Percentiles rank a stretch among this genome's conserved stretches.
Conservation (phyloP, 2,888 invertebrate species). For the Andrena bucephala region DNA sequence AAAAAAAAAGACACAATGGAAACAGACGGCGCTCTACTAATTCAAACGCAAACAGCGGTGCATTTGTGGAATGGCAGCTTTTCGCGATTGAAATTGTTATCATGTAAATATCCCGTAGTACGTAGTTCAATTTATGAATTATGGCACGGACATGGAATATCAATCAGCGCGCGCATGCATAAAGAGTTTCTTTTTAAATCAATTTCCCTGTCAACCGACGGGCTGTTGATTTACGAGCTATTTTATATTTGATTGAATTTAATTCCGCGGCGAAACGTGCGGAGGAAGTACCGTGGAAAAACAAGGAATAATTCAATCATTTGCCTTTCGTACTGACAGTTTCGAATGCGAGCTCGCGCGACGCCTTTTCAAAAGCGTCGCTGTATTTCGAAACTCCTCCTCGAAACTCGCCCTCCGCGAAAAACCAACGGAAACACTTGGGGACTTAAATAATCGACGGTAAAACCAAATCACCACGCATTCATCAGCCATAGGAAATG, state of each 20-base stretch:
- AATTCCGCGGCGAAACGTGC: slow-evolving; percentile 20
- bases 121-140: slow-evolving; percentile 3
- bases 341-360: not conserved
- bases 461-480: not conserved
- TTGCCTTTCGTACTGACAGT: not conserved
- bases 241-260: slow-evolving; percentile 41
- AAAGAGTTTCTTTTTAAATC: slow-evolving; percentile 3
- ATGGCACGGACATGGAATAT: not conserved
- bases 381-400: not conserved
- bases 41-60: not conserved
- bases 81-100: slow-evolving; percentile 13
- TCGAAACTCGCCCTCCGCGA: too few relatives aligned
- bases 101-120: slow-evolving; percentile 15
- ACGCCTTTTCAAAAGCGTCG: not conserved
- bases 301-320: slow-evolving; percentile 44
- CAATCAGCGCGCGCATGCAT: not conserved
- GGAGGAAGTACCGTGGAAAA: slow-evolving; percentile 10
- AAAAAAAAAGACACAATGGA: too few relatives aligned
- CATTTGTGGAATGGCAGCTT: not conserved
- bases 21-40: too few relatives aligned
- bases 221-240: slow-evolving; percentile 20
- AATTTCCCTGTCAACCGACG: not conserved
- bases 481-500: slow-evolving; percentile 26
- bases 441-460: not conserved
- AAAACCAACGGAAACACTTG: not conserved